These are phyloP conservation scores for Oscheius sp. DNA, from an alignment of 2,888 invertebrate genomes.

Conservation along the genomic window DNA sequence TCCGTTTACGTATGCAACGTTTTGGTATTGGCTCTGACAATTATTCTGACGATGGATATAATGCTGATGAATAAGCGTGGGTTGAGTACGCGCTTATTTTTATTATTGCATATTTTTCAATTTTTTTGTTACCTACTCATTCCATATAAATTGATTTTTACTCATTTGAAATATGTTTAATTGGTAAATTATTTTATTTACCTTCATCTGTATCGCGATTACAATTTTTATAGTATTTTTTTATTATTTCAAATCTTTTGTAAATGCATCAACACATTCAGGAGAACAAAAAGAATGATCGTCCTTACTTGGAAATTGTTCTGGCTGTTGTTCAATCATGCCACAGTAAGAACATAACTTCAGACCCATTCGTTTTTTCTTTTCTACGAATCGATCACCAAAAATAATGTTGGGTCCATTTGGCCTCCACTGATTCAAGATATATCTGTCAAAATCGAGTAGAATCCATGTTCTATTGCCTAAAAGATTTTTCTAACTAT, in stretches of 20 bases:
- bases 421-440: conserved; percentile 63
- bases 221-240: not conserved
- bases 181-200: not conserved
- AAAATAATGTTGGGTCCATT: conserved; percentile 64
- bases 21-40: conserved; percentile 17
- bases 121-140: not conserved
- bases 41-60: not conserved
- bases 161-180: no score
- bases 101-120: not conserved
- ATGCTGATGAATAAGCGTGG: not conserved
- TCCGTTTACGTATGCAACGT: conserved; percentile 28
- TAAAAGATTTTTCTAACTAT: conserved; percentile 20
- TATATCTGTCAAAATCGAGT: conserved; percentile 66
- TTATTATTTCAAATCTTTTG: not conserved
- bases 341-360: conserved; percentile 62
- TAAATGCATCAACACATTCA: conserved; percentile 43
- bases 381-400: conserved; percentile 59
- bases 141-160: no score
- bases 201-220: not conserved
- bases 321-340: conserved; percentile 62
- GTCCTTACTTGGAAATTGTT: conserved; percentile 46
- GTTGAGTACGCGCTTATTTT: not conserved
- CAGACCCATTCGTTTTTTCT: conserved; percentile 51
- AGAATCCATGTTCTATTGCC: conserved; percentile 69
- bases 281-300: conserved; percentile 49